phyloP scores from a whole-genome alignment of 2,113 vertebrate species.

The Hippocampus zosterae region DNA sequence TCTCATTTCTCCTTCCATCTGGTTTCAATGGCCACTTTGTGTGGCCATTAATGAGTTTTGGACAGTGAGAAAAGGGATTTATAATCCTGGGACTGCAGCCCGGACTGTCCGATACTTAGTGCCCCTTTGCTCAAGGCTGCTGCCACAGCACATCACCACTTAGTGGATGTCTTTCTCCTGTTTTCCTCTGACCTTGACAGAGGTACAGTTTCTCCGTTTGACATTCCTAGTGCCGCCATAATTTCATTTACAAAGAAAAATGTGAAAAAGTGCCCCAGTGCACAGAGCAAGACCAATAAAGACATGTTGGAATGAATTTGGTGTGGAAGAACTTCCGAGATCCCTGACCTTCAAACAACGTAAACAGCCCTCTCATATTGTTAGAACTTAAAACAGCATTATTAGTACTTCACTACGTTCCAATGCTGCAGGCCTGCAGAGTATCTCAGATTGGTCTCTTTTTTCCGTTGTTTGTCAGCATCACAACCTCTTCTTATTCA shows the following conservation, averaged over 20 bases:
- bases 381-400: neutral
- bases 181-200: conserved; percentile 39
- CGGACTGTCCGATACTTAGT: conserved; percentile 54
- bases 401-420: neutral
- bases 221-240: neutral
- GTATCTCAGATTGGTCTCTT: conserved; percentile 2
- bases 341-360: neutral
- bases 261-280: neutral
- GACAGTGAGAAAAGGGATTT: conserved; percentile 67
- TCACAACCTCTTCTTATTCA: conserved; percentile 45
- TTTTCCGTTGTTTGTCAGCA: conserved; percentile 49
- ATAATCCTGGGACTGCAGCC: conserved; percentile 50
- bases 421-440: neutral
- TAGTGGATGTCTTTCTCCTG: conserved; percentile 40
- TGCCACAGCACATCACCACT: conserved; percentile 48
- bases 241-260: neutral
- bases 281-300: neutral
- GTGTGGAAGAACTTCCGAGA: neutral
- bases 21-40: conserved; percentile 57
- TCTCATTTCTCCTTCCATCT: conserved; percentile 49
- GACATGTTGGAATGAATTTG: neutral
- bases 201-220: neutral
- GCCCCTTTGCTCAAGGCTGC: conserved; percentile 43
- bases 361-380: neutral
- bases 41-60: conserved; percentile 78